A percentile compares a stretch with the other conserved stretches of the same genome.
phyloP scores from a whole-genome alignment of 2,797 vertebrate species.

The Cyprinodon diabolis region DNA sequence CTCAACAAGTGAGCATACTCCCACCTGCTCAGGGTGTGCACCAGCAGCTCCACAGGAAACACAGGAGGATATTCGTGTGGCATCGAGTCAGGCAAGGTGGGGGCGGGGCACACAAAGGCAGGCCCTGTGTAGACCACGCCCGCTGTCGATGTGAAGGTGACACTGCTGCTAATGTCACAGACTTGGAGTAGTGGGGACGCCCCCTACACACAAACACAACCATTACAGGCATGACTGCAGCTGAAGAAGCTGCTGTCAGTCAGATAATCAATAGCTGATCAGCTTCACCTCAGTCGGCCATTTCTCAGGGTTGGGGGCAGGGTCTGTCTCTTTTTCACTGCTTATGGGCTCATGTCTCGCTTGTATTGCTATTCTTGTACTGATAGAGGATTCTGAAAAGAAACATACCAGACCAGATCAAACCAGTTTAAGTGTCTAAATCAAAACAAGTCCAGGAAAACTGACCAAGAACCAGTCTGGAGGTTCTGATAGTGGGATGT shows the following conservation, averaged over 20 bases:
- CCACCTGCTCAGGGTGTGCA: conserved; percentile 50
- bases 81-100: background rate
- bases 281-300: conserved; percentile 45
- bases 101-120: conserved; percentile 38
- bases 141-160: conserved; percentile 41
- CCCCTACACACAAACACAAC: conserved; percentile 31
- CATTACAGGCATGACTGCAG: background rate
- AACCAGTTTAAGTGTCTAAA: background rate
- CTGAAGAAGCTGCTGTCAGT: background rate
- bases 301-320: conserved; percentile 10
- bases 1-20: background rate
- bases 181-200: conserved; percentile 35
- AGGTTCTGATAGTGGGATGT: conserved; percentile 27
- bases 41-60: conserved; percentile 58
- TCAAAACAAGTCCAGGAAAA: background rate
- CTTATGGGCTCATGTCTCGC: conserved; percentile 7
- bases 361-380: background rate
- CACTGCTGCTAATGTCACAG: conserved; percentile 32
- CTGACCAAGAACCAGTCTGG: conserved; percentile 23
- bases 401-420: conserved; percentile 1
- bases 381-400: conserved; percentile 8
- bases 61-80: conserved; percentile 27
- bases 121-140: conserved; percentile 50
- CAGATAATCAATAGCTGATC: background rate
- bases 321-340: conserved; percentile 2